phyloP scores from a whole-genome alignment of 2,797 vertebrate species.

The Tragelaphus oryx region DNA sequence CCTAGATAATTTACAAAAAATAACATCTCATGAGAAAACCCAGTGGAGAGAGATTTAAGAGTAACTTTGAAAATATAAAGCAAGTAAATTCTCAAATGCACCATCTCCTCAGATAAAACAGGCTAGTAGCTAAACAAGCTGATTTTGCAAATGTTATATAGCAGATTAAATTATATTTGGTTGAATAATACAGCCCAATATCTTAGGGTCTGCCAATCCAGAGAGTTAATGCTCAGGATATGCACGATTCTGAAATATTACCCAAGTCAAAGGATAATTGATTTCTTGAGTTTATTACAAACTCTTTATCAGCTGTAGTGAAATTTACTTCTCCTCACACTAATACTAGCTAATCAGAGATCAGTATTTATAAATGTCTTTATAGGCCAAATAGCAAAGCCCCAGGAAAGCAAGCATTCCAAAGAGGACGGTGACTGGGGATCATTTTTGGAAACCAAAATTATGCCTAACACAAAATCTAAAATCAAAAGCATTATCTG shows the following conservation, averaged over 20 bases:
- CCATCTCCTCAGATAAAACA: neutral
- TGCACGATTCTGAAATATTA: neutral
- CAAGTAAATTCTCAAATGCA: neutral
- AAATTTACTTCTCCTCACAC: neutral
- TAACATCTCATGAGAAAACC: neutral
- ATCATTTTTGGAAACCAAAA: neutral
- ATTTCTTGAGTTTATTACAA: neutral
- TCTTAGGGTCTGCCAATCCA: neutral
- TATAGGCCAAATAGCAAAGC: neutral
- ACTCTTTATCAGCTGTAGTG: neutral
- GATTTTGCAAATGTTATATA: neutral
- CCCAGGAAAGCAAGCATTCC: neutral
- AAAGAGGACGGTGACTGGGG: neutral
- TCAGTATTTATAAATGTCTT: neutral
- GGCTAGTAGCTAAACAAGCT: neutral
- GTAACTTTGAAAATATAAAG: neutral
- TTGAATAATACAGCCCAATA: neutral
- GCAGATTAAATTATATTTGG: neutral
- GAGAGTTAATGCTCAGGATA: neutral
- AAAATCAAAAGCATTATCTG: neutral
- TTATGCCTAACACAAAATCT: neutral
- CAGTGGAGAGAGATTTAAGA: neutral
- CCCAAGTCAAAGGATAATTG: neutral
- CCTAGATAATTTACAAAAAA: constrained; percentile 75
- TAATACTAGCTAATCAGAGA: neutral